Evolutionary conservation across 2,888 invertebrate species (phyloP).

Genomic region (Ephialtes manifestator): DNA sequence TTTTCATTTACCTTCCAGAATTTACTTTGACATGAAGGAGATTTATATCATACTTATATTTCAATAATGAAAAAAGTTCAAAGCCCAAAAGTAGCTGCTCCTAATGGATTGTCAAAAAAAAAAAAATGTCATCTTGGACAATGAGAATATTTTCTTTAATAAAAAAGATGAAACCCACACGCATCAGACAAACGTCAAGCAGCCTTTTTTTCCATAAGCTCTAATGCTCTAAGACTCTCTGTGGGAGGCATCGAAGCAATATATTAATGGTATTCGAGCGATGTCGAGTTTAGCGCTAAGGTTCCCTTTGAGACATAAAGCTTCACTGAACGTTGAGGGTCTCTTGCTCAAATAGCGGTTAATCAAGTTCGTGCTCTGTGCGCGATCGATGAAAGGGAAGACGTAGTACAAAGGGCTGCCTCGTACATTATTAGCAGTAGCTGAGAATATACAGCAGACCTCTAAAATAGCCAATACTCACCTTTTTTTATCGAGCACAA

Average conservation of each 20-base stretch:
- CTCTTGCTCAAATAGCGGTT: conserved; percentile 56
- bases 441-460: conserved; percentile 37
- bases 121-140: background rate
- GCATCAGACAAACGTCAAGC: conserved; percentile 29
- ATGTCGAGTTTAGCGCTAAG: conserved; percentile 50
- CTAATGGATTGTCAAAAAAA: conserved; percentile 28
- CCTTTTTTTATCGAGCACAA: background rate
- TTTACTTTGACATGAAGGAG: conserved; percentile 17
- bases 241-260: conserved; percentile 31
- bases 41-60: background rate
- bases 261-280: conserved; percentile 53
- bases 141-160: conserved; percentile 13
- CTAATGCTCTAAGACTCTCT: conserved; percentile 22
- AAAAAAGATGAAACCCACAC: conserved; percentile 9
- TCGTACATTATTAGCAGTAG: conserved; percentile 42
- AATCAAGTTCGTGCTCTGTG: conserved; percentile 54
- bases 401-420: conserved; percentile 45
- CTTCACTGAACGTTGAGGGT: conserved; percentile 38
- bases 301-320: conserved; percentile 58
- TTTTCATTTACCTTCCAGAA: background rate
- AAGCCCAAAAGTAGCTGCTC: conserved; percentile 25
- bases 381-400: conserved; percentile 60
- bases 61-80: conserved; percentile 10
- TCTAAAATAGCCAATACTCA: conserved; percentile 2
- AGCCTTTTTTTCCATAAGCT: conserved; percentile 20